Evolutionary conservation across 2,113 vertebrate genomes (phyloP).

Genomic region (Eretmochelys imbricata): DNA sequence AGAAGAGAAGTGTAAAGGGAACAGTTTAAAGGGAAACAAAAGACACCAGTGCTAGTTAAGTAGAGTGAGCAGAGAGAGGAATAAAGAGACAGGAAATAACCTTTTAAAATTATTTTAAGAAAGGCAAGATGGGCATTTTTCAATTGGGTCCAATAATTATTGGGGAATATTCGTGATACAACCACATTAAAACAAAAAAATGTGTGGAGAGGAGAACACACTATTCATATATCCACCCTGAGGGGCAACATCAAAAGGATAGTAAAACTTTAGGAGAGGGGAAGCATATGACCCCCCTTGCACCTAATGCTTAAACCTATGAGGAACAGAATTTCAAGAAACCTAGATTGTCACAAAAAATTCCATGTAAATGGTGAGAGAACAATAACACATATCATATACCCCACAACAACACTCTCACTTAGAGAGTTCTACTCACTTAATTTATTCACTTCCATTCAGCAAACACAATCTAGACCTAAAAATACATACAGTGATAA

Average conservation of each 20-base stretch:
- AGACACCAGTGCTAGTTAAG: not conserved
- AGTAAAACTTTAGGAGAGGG: not conserved
- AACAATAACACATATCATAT: not conserved
- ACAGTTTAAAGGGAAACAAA: not conserved
- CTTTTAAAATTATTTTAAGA: not conserved
- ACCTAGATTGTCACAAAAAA: accelerated
- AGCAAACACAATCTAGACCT: not conserved
- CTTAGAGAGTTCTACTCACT: not conserved
- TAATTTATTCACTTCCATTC: not conserved
- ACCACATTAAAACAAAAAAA: not conserved
- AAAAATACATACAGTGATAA: not conserved
- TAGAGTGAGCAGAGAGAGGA: accelerated
- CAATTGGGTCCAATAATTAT: not conserved
- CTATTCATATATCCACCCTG: not conserved
- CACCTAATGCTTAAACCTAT: not conserved
- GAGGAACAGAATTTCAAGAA: not conserved
- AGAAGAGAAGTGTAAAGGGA: not conserved
- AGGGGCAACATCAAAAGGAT: not conserved
- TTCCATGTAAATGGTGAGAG: not conserved
- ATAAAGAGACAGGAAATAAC: not conserved
- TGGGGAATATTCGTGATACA: not conserved
- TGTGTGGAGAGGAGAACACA: not conserved
- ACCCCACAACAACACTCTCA: not conserved
- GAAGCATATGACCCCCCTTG: not conserved
- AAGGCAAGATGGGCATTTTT: not conserved